phyloP scores from a whole-genome alignment of 2,888 invertebrate species.

The Onthophagus sagittarius region DNA sequence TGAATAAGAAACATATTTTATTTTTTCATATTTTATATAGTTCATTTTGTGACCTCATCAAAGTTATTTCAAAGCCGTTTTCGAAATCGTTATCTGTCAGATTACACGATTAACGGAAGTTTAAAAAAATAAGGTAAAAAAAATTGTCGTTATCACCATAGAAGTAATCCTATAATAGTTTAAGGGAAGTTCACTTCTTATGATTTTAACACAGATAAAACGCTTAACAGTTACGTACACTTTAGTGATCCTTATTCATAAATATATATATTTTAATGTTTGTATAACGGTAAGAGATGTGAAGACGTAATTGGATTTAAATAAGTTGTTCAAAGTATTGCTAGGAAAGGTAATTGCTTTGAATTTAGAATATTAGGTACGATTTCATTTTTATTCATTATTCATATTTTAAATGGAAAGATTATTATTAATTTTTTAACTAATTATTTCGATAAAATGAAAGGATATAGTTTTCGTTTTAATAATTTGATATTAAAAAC shows the following conservation, averaged over 20 bases:
- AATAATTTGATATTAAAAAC: no score
- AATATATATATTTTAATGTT: neutral
- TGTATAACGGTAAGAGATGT: neutral
- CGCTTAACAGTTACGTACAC: neutral
- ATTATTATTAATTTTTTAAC: neutral
- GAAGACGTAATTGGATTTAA: slow-evolving; percentile 4
- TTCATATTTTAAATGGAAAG: slow-evolving; percentile 17
- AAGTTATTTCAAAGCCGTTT: no score
- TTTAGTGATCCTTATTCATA: neutral
- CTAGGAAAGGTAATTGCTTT: slow-evolving; percentile 48
- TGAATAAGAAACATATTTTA: no score
- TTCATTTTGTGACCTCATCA: no score
- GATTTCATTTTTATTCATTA: neutral
- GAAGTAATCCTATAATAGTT: neutral
- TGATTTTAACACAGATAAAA: neutral
- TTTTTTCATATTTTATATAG: no score
- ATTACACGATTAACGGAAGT: no score
- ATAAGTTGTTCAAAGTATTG: slow-evolving; percentile 20
- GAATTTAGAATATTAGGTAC: slow-evolving; percentile 45
- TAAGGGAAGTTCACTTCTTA: neutral
- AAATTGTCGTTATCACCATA: no score
- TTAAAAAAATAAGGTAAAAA: no score
- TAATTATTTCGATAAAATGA: neutral
- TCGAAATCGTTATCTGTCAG: no score
- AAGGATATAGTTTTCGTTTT: neutral